Conservation (phyloP, 2,797 vertebrate species). For the Sebastes iracundus region DNA sequence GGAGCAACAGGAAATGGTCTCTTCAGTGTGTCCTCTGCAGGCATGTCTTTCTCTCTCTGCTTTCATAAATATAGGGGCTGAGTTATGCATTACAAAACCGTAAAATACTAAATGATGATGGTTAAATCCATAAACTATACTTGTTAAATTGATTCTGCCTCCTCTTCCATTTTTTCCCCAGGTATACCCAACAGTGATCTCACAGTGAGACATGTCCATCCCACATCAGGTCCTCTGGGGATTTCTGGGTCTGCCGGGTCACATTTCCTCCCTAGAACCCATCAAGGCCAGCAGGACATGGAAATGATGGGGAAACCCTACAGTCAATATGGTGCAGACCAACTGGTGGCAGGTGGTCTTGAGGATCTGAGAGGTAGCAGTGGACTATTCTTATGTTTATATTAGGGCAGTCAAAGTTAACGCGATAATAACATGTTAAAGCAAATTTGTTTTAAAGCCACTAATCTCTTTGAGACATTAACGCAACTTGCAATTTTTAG, state of each 20-base stretch:
- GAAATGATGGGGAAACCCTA: conserved; percentile 78
- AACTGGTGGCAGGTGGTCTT: conserved; percentile 75
- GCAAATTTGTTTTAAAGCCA: too few species aligned
- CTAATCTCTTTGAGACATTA: too few species aligned
- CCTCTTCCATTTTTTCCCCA: background rate
- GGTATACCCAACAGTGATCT: conserved; percentile 64
- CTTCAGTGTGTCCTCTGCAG: conserved; percentile 72
- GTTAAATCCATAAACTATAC: background rate
- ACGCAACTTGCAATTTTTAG: too few species aligned
- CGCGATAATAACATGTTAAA: too few species aligned
- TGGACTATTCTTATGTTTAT: background rate
- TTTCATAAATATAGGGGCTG: background rate
- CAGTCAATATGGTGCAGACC: conserved; percentile 66
- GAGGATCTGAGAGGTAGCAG: conserved; percentile 83
- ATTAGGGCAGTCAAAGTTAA: too few species aligned
- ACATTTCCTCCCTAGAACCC: conserved; percentile 65
- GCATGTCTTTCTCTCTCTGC: conserved; percentile 29
- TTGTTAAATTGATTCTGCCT: background rate
- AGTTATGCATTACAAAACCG: background rate
- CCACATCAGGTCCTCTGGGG: conserved; percentile 60
- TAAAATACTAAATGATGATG: background rate
- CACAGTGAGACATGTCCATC: conserved; percentile 68
- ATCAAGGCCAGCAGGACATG: conserved; percentile 72
- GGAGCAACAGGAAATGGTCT: conserved; percentile 63
- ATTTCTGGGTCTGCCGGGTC: conserved; percentile 66